Evolutionary conservation across 2,113 vertebrate species (phyloP).

Genomic region (Aegotheles bennettii): DNA sequence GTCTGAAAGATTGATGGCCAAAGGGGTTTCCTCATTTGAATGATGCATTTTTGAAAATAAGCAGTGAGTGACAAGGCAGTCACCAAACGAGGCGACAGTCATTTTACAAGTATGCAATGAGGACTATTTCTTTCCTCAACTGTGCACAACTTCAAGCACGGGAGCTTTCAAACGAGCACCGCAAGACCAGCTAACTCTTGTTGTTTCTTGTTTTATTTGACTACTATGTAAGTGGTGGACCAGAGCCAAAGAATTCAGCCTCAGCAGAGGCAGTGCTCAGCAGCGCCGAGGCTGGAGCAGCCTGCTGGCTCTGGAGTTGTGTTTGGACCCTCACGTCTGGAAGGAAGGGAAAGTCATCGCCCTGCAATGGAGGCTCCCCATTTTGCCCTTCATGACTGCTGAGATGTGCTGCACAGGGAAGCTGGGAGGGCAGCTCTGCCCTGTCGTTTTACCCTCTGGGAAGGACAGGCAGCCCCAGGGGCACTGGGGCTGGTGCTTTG

Average conservation of each 20-base stretch:
- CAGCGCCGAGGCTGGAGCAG: background rate
- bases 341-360: background rate
- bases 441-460: background rate
- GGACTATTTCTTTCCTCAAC: background rate
- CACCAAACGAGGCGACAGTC: background rate
- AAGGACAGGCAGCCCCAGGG: background rate
- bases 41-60: background rate
- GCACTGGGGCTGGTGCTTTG: background rate
- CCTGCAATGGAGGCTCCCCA: background rate
- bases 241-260: slow-evolving; percentile 35
- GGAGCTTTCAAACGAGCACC: background rate
- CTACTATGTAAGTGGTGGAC: slow-evolving; percentile 43
- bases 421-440: background rate
- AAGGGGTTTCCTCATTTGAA: background rate
- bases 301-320: background rate
- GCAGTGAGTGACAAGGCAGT: background rate
- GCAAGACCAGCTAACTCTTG: slow-evolving; percentile 6
- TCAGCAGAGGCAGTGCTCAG: background rate
- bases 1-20: background rate
- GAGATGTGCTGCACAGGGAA: background rate
- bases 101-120: background rate
- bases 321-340: background rate
- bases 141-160: background rate
- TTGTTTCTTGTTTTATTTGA: slow-evolving; percentile 59
- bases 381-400: background rate